These are phyloP conservation scores for Alexandromys fortis DNA, from an alignment of 2,113 vertebrate species.

Conservation along the genomic window DNA sequence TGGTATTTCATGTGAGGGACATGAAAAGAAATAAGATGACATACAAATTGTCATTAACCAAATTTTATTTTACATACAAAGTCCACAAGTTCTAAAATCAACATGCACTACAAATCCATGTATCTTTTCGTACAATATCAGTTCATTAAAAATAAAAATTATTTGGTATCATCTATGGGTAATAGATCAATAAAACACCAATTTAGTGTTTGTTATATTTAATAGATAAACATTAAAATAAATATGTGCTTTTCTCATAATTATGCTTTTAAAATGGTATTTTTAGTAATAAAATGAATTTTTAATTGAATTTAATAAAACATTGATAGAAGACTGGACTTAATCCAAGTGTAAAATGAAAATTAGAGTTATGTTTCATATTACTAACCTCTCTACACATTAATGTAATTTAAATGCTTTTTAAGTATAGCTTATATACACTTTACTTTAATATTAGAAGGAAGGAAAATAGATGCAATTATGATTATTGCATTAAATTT, in stretches of 20 bases:
- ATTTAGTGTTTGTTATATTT: neutral
- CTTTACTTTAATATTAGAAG: conserved; percentile 32
- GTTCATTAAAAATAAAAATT: neutral
- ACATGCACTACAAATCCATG: neutral
- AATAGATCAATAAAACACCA: neutral
- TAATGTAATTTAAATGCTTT: conserved; percentile 58
- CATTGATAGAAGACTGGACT: conserved; percentile 44
- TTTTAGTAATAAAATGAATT: conserved; percentile 45
- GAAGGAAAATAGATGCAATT: conserved; percentile 33
- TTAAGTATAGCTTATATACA: neutral
- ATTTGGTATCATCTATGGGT: neutral
- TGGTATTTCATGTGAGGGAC: neutral
- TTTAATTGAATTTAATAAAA: conserved; percentile 48
- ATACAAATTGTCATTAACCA: neutral
- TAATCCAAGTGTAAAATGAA: conserved; percentile 64
- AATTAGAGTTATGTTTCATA: conserved; percentile 58
- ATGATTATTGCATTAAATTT: conserved; percentile 44
- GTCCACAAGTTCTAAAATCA: neutral
- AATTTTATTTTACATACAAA: neutral
- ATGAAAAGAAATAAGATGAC: neutral
- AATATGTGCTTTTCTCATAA: neutral
- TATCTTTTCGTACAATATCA: neutral
- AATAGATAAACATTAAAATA: conserved; percentile 47
- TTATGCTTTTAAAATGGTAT: conserved; percentile 34
- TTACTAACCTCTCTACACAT: conserved; percentile 24